A percentile compares a stretch with the other conserved stretches of the same genome.
Conservation (phyloP, 2,888 invertebrate species). For the Coelinius sp. region DNA sequence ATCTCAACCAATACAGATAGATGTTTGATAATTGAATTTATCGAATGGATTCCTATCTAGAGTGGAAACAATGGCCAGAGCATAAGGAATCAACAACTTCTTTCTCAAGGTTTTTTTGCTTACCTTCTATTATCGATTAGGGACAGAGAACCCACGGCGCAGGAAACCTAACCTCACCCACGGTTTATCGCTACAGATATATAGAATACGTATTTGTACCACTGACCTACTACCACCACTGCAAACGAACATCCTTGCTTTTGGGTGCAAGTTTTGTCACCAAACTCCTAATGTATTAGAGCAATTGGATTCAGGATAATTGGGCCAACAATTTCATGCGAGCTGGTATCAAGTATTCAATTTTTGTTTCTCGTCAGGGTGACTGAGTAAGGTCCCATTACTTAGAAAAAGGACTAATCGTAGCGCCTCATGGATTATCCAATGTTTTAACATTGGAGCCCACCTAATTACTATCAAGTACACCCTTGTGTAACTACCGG, state of each 20-base stretch:
- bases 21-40: background rate
- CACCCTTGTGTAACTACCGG: constrained; percentile 29
- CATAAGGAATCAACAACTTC: background rate
- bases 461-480: constrained; percentile 46
- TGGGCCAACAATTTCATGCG: background rate
- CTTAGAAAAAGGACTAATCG: background rate
- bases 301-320: constrained; percentile 39
- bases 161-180: constrained; percentile 30
- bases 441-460: constrained; percentile 34
- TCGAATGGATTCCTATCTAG: background rate
- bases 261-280: constrained; percentile 8
- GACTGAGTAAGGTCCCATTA: too few relatives aligned
- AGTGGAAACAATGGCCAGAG: background rate
- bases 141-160: constrained; percentile 11
- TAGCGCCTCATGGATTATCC: constrained; percentile 40
- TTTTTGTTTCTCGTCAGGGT: too few relatives aligned
- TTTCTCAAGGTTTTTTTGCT: background rate
- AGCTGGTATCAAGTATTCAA: too few relatives aligned
- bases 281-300: constrained; percentile 10
- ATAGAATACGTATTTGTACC: constrained; percentile 38
- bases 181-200: constrained; percentile 8
- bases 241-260: background rate
- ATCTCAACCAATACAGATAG: background rate
- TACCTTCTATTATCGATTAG: constrained; percentile 31
- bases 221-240: constrained; percentile 49